phyloP scores from a whole-genome alignment of 2,888 invertebrate genomes.

The Ichneumoninae sp. region DNA sequence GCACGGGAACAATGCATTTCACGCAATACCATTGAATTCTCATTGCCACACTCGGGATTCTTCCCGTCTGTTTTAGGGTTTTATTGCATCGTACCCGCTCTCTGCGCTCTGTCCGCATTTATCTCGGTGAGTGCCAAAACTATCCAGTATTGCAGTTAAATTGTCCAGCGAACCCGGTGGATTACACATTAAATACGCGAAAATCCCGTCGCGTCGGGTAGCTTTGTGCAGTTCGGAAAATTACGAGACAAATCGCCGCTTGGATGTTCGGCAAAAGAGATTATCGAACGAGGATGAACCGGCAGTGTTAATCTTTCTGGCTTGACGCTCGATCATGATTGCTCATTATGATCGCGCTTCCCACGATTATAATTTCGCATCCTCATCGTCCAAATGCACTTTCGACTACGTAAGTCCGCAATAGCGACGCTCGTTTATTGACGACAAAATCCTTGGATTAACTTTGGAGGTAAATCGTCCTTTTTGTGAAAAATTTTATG shows the following conservation, averaged over 20 bases:
- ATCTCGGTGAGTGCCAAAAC: background rate
- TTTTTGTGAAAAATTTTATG: no score
- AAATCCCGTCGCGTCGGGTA: background rate
- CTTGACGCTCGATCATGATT: background rate
- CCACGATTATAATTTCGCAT: background rate
- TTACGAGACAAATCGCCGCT: background rate
- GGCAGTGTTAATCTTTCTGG: background rate
- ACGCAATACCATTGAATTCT: background rate
- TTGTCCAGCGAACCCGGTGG: background rate
- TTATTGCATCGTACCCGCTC: slow-evolving; percentile 1
- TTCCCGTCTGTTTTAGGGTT: background rate
- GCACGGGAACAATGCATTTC: background rate
- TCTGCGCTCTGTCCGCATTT: background rate
- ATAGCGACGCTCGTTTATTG: background rate
- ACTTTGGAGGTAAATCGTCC: background rate
- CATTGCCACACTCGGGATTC: slow-evolving; percentile 5
- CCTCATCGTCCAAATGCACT: background rate
- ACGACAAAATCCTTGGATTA: background rate
- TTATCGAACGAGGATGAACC: background rate
- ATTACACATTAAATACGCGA: background rate
- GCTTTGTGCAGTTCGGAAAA: background rate
- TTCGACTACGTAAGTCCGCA: background rate
- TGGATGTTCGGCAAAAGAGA: background rate
- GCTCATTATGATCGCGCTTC: background rate
- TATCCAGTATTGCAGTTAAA: background rate